Conservation (phyloP, 1,140 invertebrate species). For the Hyles vespertilio region DNA sequence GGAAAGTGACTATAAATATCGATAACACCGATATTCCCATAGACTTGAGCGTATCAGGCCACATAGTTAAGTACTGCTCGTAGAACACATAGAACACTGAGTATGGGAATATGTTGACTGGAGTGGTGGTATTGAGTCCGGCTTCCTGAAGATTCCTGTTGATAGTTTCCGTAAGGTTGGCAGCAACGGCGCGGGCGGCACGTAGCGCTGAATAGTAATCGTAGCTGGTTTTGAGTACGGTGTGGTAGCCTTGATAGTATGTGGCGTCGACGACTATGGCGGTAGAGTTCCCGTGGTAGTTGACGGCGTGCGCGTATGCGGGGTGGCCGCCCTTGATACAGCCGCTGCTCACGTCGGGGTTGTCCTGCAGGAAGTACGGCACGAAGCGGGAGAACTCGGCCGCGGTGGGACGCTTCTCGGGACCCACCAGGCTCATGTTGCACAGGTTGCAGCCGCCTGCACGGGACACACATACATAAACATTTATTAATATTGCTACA, state of each 20-base stretch:
- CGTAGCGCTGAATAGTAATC: constrained; percentile 95
- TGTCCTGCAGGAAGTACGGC: constrained; percentile 93
- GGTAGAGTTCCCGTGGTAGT: constrained; percentile 70
- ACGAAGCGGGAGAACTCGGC: constrained; percentile 88
- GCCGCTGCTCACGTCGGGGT: constrained; percentile 80
- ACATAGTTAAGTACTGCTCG: constrained; percentile 99
- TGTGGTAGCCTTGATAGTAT: constrained; percentile 96
- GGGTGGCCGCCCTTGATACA: constrained; percentile 94
- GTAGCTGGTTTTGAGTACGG: constrained; percentile 91
- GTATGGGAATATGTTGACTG: constrained; percentile 95
- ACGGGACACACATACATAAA: not conserved
- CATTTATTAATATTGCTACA: not conserved
- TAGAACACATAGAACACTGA: constrained; percentile 99
- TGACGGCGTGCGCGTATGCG: constrained; percentile 85
- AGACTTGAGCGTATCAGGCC: constrained; percentile 91
- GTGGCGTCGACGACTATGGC: constrained; percentile 79
- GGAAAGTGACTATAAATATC: constrained; percentile 95
- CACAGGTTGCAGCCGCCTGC: constrained; percentile 38
- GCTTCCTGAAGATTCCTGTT: constrained; percentile 76
- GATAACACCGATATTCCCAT: constrained; percentile 91
- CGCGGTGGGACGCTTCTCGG: constrained; percentile 77
- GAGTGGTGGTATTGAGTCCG: constrained; percentile 61
- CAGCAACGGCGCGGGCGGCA: constrained; percentile 85
- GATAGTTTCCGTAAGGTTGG: constrained; percentile 89
- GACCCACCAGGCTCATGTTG: constrained; percentile 68